These are phyloP conservation scores for Coregonus clupeaformis DNA, from an alignment of 2,113 vertebrate genomes.

Conservation along the genomic window DNA sequence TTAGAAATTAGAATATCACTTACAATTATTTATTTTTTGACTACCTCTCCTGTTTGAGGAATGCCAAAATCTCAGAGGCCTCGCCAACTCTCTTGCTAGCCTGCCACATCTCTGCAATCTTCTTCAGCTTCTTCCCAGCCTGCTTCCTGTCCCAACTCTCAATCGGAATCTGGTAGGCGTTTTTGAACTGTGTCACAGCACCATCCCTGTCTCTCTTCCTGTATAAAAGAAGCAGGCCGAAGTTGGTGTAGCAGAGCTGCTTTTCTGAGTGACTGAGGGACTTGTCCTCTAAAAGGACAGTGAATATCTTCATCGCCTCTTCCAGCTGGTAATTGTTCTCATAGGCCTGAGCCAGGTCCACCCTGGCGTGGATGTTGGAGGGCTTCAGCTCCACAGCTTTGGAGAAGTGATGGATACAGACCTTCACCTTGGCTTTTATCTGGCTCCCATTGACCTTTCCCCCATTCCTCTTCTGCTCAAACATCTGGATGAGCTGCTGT, in stretches of 20 bases:
- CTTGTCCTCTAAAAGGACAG: not conserved
- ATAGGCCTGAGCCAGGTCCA: conserved; percentile 41
- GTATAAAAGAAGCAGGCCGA: conserved; percentile 31
- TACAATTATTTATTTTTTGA: too few relatives aligned
- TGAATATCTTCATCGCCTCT: conserved; percentile 44
- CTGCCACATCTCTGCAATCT: conserved; percentile 23
- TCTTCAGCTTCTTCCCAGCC: conserved; percentile 30
- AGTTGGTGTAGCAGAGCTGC: conserved; percentile 24
- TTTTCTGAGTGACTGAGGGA: conserved; percentile 22
- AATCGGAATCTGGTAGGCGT: conserved; percentile 26
- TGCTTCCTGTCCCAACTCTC: conserved; percentile 15
- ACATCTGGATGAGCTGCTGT: conserved; percentile 11
- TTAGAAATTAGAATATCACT: too few relatives aligned
- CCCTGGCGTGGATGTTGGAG: conserved; percentile 10
- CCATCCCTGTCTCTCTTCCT: conserved; percentile 28
- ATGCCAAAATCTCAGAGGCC: conserved; percentile 34
- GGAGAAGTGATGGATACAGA: not conserved
- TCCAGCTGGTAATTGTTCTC: conserved; percentile 12
- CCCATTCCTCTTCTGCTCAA: not conserved
- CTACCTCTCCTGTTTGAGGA: too few relatives aligned
- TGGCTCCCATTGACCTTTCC: not conserved
- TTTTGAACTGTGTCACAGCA: conserved; percentile 36
- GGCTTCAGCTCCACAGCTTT: not conserved
- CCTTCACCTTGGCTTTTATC: not conserved
- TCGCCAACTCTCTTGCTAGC: not conserved